Evolutionary conservation across 2,888 invertebrate species (phyloP).

Genomic region (Sphaerophoria rueppellii): DNA sequence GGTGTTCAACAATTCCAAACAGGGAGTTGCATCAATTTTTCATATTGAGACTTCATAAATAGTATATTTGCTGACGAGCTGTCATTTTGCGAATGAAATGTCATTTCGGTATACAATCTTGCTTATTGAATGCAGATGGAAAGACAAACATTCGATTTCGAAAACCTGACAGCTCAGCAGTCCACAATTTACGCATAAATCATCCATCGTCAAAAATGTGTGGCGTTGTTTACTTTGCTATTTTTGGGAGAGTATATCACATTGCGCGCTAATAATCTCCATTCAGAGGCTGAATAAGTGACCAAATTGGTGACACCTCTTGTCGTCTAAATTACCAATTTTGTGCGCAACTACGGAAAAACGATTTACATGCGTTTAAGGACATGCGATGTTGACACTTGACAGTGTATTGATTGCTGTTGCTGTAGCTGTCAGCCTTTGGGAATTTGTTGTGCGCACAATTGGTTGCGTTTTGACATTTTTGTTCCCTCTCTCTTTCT

Average conservation of each 20-base stretch:
- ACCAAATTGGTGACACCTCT: conserved; percentile 72
- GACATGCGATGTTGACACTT: conserved; percentile 33
- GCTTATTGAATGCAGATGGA: conserved; percentile 1
- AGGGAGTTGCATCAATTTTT: conserved; percentile 67
- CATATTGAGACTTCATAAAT: conserved; percentile 70
- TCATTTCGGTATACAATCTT: conserved; percentile 12
- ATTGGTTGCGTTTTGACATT: conserved; percentile 24
- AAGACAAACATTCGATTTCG: neutral
- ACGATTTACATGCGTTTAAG: conserved; percentile 68
- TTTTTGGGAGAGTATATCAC: conserved; percentile 55
- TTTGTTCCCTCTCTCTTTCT: neutral
- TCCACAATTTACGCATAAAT: conserved; percentile 10
- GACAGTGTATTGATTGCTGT: conserved; percentile 45
- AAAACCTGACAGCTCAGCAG: conserved; percentile 5
- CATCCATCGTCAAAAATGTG: conserved; percentile 47
- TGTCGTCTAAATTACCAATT: conserved; percentile 53
- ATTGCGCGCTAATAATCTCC: conserved; percentile 73
- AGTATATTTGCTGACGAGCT: neutral
- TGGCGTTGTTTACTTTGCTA: conserved; percentile 37
- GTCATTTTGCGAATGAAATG: conserved; percentile 56
- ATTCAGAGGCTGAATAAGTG: conserved; percentile 69
- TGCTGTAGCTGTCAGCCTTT: conserved; percentile 35
- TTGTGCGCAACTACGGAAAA: conserved; percentile 63
- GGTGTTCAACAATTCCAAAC: conserved; percentile 29
- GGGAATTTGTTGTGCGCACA: conserved; percentile 18